Conservation (phyloP, 2,797 vertebrate genomes). For the Austrolebias charrua region DNA sequence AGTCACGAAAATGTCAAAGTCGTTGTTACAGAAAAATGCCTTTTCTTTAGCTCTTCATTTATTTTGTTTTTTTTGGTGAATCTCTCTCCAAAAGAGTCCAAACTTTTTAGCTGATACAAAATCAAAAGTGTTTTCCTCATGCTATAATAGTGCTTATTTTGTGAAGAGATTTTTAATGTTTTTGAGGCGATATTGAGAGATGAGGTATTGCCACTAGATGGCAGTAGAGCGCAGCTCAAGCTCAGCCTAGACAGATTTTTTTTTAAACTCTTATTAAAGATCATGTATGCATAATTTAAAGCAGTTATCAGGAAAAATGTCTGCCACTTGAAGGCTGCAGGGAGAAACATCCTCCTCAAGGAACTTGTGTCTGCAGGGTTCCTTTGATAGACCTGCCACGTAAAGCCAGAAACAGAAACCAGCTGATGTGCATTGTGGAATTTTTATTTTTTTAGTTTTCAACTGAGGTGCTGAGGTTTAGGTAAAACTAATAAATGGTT, state of each 20-base stretch:
- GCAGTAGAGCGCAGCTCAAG: slow-evolving; percentile 38
- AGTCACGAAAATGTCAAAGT: too few species aligned
- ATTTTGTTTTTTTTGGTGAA: too few species aligned
- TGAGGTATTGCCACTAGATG: slow-evolving; percentile 65
- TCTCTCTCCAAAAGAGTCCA: too few species aligned
- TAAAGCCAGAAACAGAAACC: not conserved
- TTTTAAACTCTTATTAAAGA: slow-evolving; percentile 11
- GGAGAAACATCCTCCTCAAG: not conserved
- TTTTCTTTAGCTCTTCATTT: too few species aligned
- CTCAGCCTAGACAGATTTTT: not conserved
- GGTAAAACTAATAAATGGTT: too few species aligned
- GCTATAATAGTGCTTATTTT: too few species aligned
- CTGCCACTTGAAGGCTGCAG: not conserved
- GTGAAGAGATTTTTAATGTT: not conserved
- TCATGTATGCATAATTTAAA: slow-evolving; percentile 14
- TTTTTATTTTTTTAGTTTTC: not conserved
- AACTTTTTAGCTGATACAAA: too few species aligned
- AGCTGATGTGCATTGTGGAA: not conserved
- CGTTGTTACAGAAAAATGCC: too few species aligned
- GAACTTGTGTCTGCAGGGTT: not conserved
- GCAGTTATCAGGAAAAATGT: not conserved
- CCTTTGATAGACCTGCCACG: not conserved
- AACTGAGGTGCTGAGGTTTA: too few species aligned
- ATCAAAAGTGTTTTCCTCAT: too few species aligned
- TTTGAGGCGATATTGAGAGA: not conserved